Base-by-base conservation (phyloP, 2,797 vertebrate species). In the Sebastolobus alascanus region DNA sequence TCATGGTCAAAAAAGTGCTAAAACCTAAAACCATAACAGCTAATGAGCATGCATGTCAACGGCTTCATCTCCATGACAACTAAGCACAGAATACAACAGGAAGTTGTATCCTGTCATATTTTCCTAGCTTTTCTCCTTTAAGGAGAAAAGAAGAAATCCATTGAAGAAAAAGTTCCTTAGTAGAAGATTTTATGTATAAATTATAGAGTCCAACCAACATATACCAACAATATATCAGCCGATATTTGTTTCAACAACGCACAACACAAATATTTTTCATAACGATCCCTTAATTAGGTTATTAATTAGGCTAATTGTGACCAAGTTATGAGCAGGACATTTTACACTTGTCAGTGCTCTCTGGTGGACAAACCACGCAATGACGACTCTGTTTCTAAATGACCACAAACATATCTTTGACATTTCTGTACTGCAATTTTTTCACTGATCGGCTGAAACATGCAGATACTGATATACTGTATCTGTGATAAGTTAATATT, bases 341-440 rank as follows among this genome's bases (percentile, higher is more conserved):
- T 33, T 73, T 37, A 70, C 8, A 29, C 22, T 46, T 43, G 12
- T 63, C 52, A 73, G 22, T 61, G 56, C 71, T 64, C 79, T 82
- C 81, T 84, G 61, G 58, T 82, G 81, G 87, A 71, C 27, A 77
- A 71, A 43, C 4, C 4, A 29, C 9, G 75, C 50, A 67, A 69
- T 14, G 5, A 11, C 3, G 1, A 76, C 14, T 54, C 10, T 27
- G 22, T 35, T 72, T 31, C n/a, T 25, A 5, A 68, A 43, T 60
- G 4, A 67, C 37, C 8, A 50, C 13, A 38, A 35, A 33, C 2
- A 52, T 11, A 13, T 40, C 16, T 61, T n/a, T 13, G 8, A 8
- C 3, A 61, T 67, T 56, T 63, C 37, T 46, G 8, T 16, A 8
- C 11, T 52, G 20, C 1, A 5, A 37, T 25, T 13, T 4, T 5